Percentiles rank a stretch among this genome's conserved stretches.
These are phyloP conservation scores for Mixornis gularis DNA, from an alignment of 2,113 vertebrate species.

Conservation along the genomic window DNA sequence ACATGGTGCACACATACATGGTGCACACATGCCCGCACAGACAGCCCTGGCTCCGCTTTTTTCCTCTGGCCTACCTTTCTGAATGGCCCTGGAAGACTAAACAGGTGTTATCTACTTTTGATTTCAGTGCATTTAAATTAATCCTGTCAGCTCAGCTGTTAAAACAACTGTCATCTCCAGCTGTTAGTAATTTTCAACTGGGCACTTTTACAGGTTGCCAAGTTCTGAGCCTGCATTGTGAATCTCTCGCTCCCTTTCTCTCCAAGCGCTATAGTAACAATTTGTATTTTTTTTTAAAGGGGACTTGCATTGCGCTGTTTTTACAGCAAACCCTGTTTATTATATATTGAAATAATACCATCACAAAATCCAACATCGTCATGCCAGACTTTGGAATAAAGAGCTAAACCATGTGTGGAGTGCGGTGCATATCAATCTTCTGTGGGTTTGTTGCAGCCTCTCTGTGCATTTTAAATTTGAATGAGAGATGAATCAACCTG, in stretches of 20 bases:
- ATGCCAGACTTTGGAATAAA: conserved; percentile 35
- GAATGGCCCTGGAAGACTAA: conserved; percentile 90
- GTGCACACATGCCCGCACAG: not conserved
- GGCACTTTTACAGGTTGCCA: conserved; percentile 92
- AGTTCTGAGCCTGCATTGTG: conserved; percentile 76
- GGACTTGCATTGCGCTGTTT: conserved; percentile 48
- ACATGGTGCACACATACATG: not conserved
- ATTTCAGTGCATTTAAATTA: conserved; percentile 99
- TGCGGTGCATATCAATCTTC: conserved; percentile 36
- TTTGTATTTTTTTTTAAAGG: conserved; percentile 66
- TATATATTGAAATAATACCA: conserved; percentile 50
- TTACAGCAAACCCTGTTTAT: conserved; percentile 7
- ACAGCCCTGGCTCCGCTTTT: conserved; percentile 62
- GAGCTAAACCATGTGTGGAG: conserved; percentile 28
- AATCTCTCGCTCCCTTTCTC: conserved; percentile 60
- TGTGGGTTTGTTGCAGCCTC: conserved; percentile 39
- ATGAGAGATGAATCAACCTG: conserved; percentile 59
- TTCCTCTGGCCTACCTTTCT: conserved; percentile 78
- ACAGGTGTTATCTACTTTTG: conserved; percentile 99
- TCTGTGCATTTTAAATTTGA: conserved; percentile 54
- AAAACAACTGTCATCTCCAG: conserved; percentile 99
- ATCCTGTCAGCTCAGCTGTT: conserved; percentile 99
- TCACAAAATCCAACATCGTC: conserved; percentile 9
- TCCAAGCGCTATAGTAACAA: conserved; percentile 68
- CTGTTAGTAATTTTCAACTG: conserved; percentile 98